These are phyloP conservation scores for Acanthosepion lycidas DNA, from an alignment of 2,888 invertebrate genomes.

Conservation along the genomic window DNA sequence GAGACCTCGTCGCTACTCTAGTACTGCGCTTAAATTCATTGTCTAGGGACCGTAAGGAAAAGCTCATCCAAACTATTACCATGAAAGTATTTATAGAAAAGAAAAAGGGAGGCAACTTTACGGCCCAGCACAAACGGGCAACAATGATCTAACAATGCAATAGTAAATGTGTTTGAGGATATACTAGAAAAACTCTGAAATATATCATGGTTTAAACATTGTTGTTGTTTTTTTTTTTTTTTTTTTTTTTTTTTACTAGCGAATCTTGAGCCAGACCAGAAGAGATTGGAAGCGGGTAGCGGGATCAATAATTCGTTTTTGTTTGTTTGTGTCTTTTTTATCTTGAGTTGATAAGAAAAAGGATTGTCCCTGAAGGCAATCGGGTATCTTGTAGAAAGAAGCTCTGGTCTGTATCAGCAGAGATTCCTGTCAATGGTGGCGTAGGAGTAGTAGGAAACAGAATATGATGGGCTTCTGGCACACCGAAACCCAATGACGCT, in stretches of 20 bases:
- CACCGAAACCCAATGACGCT: neutral
- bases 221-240: neutral
- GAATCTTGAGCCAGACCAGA: too few species aligned
- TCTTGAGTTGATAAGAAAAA: neutral
- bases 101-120: too few species aligned
- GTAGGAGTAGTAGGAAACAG: neutral
- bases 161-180: too few species aligned
- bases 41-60: too few species aligned
- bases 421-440: neutral
- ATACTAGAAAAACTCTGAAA: neutral
- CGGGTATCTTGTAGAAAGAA: conserved; percentile 21
- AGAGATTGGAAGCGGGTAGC: neutral
- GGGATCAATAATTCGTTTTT: neutral
- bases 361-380: neutral
- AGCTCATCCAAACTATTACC: too few species aligned
- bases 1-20: too few species aligned
- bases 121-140: too few species aligned
- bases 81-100: too few species aligned
- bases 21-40: too few species aligned
- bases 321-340: neutral
- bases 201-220: neutral
- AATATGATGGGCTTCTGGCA: neutral
- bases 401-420: neutral
- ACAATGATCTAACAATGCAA: too few species aligned
- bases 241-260: too few species aligned